Evolutionary conservation across 2,888 invertebrate species (phyloP).

Genomic region (Tetragonula carbonaria): DNA sequence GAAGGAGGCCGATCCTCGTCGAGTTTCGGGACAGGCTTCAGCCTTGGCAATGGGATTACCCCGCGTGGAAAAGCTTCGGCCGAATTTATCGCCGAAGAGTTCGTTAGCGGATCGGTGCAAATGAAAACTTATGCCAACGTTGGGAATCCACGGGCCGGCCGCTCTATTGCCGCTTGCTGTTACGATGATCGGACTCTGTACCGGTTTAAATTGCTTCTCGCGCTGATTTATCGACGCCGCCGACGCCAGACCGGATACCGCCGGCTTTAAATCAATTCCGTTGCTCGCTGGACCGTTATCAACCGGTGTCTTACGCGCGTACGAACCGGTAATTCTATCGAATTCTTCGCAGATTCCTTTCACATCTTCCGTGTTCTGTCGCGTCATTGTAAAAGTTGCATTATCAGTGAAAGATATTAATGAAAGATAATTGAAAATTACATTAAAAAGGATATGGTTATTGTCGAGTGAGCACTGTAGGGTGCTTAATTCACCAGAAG

Average conservation of each 20-base stretch:
- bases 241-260: slow-evolving; percentile 7
- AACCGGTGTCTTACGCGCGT: slow-evolving; percentile 7
- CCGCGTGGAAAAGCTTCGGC: slow-evolving; percentile 67
- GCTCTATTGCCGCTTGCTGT: slow-evolving; percentile 50
- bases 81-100: slow-evolving; percentile 75
- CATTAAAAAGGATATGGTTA: too few species aligned
- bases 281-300: not conserved
- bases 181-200: slow-evolving; percentile 51
- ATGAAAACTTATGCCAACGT: slow-evolving; percentile 73
- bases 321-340: not conserved
- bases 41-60: slow-evolving; percentile 71
- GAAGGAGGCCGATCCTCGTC: slow-evolving; percentile 63
- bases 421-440: too few species aligned
- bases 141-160: slow-evolving; percentile 27
- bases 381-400: not conserved
- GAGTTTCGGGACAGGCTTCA: slow-evolving; percentile 64
- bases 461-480: too few species aligned
- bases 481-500: too few species aligned
- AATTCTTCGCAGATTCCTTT: not conserved
- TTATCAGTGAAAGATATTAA: too few species aligned
- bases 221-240: slow-evolving; percentile 54
- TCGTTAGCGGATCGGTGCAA: slow-evolving; percentile 70
- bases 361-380: not conserved
- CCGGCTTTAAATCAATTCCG: slow-evolving; percentile 54
- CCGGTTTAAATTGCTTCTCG: slow-evolving; percentile 59